Conservation (phyloP, 2,888 invertebrate genomes). For the Piscicola geometra region DNA sequence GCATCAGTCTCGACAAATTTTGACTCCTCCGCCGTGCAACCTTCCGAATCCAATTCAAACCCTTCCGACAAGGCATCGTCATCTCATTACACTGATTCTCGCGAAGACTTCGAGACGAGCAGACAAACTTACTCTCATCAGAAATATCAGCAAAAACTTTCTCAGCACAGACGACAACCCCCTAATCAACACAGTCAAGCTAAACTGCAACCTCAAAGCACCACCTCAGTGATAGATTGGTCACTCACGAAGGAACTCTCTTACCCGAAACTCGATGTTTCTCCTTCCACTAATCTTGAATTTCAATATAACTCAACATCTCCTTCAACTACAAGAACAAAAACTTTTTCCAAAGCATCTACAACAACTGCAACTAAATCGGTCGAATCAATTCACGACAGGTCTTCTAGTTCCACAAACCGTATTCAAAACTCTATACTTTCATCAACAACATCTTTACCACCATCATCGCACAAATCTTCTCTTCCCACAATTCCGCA, state of each 20-base stretch:
- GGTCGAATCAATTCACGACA: background rate
- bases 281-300: constrained; percentile 49
- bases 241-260: constrained; percentile 56
- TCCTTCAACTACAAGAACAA: background rate
- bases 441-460: background rate
- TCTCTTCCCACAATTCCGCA: background rate
- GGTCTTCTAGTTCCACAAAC: no score
- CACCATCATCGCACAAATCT: background rate
- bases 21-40: background rate
- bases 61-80: background rate
- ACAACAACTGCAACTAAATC: no score
- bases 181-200: background rate
- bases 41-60: background rate
- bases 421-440: no score
- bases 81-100: no score
- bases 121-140: no score
- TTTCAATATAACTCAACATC: background rate
- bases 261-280: constrained; percentile 57
- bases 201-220: background rate
- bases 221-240: constrained; percentile 52
- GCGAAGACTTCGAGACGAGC: no score
- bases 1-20: no score
- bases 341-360: background rate
- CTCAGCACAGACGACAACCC: background rate
- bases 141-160: background rate